Evolutionary conservation across 1,140 invertebrate genomes (phyloP).

Genomic region (Rhyacophila brunnea): DNA sequence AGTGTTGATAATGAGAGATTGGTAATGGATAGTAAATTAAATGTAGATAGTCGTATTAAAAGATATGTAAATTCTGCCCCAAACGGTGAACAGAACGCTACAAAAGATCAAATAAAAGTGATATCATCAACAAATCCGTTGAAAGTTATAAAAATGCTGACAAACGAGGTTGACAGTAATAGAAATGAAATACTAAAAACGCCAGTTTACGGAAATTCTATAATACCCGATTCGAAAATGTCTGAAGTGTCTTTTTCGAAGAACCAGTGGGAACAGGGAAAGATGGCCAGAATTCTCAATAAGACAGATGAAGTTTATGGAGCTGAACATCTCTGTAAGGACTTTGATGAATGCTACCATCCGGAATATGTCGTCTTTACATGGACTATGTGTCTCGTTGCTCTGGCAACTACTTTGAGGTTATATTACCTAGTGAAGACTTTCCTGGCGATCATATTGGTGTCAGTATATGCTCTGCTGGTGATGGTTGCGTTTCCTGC

Average conservation of each 20-base stretch:
- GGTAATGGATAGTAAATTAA: too few species aligned
- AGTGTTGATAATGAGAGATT: too few species aligned
- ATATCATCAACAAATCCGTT: too few species aligned
- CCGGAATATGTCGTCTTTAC: constrained; percentile 91
- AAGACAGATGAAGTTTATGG: background rate
- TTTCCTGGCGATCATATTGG: constrained; percentile 73
- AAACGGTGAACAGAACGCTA: too few species aligned
- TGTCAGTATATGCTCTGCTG: constrained; percentile 66
- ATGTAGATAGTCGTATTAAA: too few species aligned
- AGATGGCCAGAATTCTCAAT: background rate
- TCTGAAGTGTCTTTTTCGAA: background rate
- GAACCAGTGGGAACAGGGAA: background rate
- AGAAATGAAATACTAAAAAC: too few species aligned
- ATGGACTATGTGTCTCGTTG: constrained; percentile 89
- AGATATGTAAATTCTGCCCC: too few species aligned
- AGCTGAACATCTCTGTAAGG: background rate
- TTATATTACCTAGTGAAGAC: constrained; percentile 90
- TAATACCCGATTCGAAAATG: constrained; percentile 3
- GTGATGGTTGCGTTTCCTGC: constrained; percentile 61
- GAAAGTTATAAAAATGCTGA: too few species aligned
- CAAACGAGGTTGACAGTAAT: too few species aligned
- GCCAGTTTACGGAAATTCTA: background rate
- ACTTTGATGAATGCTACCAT: constrained; percentile 52
- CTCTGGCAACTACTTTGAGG: constrained; percentile 88
- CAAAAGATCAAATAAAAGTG: too few species aligned